phyloP scores from a whole-genome alignment of 2,113 vertebrate species.

The Amblyornis subalaris region DNA sequence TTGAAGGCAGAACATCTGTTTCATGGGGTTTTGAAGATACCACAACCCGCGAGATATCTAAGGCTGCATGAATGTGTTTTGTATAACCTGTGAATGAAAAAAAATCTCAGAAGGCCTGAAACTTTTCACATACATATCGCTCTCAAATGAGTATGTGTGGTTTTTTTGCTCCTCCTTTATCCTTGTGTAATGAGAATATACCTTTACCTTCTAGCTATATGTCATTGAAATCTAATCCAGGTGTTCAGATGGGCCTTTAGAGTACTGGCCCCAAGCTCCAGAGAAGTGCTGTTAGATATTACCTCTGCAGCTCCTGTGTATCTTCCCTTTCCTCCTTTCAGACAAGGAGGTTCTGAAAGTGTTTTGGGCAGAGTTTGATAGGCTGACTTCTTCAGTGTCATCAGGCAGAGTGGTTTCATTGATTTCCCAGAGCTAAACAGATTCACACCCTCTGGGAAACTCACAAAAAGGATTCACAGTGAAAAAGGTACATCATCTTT shows the following conservation, averaged over 20 bases:
- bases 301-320: neutral
- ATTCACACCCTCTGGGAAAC: neutral
- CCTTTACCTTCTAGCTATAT: neutral
- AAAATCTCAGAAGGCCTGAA: neutral
- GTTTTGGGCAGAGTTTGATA: neutral
- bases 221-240: neutral
- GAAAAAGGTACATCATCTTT: neutral
- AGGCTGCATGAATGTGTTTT: neutral
- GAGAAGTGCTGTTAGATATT: neutral
- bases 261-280: neutral
- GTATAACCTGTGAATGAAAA: neutral
- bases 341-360: neutral
- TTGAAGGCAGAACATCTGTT: conserved; percentile 21
- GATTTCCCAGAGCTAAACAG: neutral
- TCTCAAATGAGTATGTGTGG: neutral
- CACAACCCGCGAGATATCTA: neutral
- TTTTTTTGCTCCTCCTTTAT: neutral
- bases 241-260: neutral
- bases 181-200: neutral
- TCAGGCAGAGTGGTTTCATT: neutral
- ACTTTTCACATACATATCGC: neutral
- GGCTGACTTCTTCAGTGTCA: neutral
- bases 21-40: neutral
- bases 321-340: neutral
- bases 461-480: neutral